Evolutionary conservation across 2,113 vertebrate genomes (phyloP).

Genomic region (Lagopus leucura): DNA sequence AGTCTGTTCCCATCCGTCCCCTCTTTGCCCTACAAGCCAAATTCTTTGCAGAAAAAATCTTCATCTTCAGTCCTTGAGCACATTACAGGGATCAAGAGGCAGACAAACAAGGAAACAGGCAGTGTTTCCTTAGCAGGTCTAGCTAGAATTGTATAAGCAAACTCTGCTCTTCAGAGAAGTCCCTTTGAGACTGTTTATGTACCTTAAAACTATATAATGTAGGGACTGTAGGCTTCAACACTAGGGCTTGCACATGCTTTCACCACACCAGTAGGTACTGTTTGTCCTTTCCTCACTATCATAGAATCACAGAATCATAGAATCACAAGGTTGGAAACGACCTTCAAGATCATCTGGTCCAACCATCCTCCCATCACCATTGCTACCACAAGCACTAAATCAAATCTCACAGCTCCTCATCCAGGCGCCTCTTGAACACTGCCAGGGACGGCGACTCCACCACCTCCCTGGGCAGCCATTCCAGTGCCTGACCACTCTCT

Average conservation of each 20-base stretch:
- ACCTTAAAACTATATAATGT: fast-evolving
- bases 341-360: too few relatives aligned
- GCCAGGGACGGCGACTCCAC: too few relatives aligned
- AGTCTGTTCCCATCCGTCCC: background rate
- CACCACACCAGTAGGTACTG: background rate
- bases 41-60: background rate
- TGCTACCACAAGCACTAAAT: too few relatives aligned
- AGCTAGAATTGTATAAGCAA: background rate
- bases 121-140: background rate
- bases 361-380: too few relatives aligned
- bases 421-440: too few relatives aligned
- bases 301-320: too few relatives aligned
- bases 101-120: background rate
- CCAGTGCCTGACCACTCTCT: too few relatives aligned
- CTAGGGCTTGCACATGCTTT: background rate
- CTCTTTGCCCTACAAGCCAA: background rate
- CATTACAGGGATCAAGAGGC: background rate
- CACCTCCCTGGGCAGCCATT: too few relatives aligned
- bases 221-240: background rate
- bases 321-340: too few relatives aligned
- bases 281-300: background rate
- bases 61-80: background rate
- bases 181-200: background rate
- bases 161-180: background rate
- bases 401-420: too few relatives aligned